Percentiles rank a stretch among this genome's conserved stretches.
Evolutionary conservation across 2,888 invertebrate species (phyloP).

Genomic region (Ectropis crepuscularia): DNA sequence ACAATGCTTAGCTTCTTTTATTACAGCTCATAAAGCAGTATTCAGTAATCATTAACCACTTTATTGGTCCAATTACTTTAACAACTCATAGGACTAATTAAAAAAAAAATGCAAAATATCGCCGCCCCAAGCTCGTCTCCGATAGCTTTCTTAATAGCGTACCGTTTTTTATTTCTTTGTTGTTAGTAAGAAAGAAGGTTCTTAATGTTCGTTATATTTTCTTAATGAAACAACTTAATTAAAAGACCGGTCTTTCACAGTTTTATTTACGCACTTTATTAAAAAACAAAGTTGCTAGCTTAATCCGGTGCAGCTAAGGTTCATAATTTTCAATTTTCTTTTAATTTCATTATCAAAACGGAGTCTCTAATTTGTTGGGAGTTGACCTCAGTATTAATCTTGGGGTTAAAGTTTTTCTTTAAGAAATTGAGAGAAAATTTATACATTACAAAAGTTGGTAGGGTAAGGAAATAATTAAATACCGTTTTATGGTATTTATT

Average conservation of each 20-base stretch:
- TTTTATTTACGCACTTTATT: conserved; percentile 36
- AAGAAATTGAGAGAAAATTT: not conserved
- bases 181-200: conserved; percentile 25
- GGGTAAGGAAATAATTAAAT: no score
- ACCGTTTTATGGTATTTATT: no score
- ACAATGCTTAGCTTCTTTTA: not conserved
- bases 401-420: conserved; percentile 8
- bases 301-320: conserved; percentile 30
- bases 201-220: conserved; percentile 38
- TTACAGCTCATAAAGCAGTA: not conserved
- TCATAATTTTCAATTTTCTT: conserved; percentile 32
- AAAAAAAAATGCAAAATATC: conserved; percentile 26
- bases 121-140: conserved; percentile 27
- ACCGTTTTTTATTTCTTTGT: conserved; percentile 32
- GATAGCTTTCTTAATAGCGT: conserved; percentile 36
- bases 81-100: conserved; percentile 17
- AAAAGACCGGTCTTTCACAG: conserved; percentile 33
- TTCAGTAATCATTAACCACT: not conserved
- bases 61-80: conserved; percentile 17
- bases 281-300: conserved; percentile 30
- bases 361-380: conserved; percentile 30
- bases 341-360: conserved; percentile 33
- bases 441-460: no score
- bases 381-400: conserved; percentile 27
- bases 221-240: conserved; percentile 42